Percentiles rank a stretch among this genome's conserved stretches.
phyloP scores from a whole-genome alignment of 2,888 invertebrate genomes.

The Drosophila nigricruria region DNA sequence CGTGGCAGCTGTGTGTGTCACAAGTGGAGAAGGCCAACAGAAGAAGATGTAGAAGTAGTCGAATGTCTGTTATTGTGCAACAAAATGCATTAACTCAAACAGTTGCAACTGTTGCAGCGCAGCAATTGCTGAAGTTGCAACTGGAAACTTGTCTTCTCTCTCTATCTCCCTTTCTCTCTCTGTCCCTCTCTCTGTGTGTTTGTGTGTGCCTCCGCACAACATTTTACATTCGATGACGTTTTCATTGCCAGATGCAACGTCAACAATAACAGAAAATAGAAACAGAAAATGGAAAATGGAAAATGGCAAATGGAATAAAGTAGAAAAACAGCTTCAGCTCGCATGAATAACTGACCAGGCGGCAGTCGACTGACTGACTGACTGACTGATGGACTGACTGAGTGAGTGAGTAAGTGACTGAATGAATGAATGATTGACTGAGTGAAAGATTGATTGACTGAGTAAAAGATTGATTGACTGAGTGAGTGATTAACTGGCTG shows the following conservation, averaged over 20 bases:
- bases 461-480: constrained; percentile 22
- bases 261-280: constrained; percentile 69
- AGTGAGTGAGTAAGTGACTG: constrained; percentile 1
- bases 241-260: constrained; percentile 79
- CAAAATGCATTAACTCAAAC: constrained; percentile 72
- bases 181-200: neutral
- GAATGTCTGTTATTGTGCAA: constrained; percentile 46
- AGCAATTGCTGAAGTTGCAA: constrained; percentile 37
- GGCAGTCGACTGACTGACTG: constrained; percentile 22
- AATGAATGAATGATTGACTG: constrained; percentile 8
- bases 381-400: constrained; percentile 17
- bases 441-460: neutral
- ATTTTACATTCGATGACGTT: constrained; percentile 77
- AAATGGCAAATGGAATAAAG: constrained; percentile 36
- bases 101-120: constrained; percentile 28
- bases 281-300: constrained; percentile 34
- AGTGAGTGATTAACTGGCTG: constrained; percentile 15
- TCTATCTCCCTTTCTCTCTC: constrained; percentile 2
- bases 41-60: constrained; percentile 24
- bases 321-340: constrained; percentile 47
- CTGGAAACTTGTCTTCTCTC: constrained; percentile 12
- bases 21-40: constrained; percentile 2
- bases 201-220: constrained; percentile 59
- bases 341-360: constrained; percentile 47
- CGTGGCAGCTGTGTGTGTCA: constrained; percentile 5